Base-by-base conservation (phyloP, 2,113 vertebrate genomes). In the Podarcis cretensis region DNA sequence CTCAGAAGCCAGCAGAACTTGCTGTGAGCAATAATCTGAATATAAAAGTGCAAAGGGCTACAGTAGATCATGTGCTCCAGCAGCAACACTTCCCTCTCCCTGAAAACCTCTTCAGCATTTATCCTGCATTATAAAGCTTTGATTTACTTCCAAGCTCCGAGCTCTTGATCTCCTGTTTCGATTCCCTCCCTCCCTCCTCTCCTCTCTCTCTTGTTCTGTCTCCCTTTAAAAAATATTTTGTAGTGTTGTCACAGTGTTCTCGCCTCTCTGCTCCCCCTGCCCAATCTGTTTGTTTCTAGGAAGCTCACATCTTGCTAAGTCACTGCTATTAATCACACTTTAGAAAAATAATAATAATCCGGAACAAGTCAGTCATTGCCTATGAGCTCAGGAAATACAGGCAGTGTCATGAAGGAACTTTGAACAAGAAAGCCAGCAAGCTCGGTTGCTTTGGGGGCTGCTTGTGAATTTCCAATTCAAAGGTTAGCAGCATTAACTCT, bases 21-120 rank as follows among this genome's bases (percentile, higher is more conserved):
- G n/a, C 89, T 95, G 89, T 74, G 86, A 93, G 30, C 43, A 77
- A 71, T 91, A 93, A 94, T 89, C 82, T 92, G 84, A 84, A 87
- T 89, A 93, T 73, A 91, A 92, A 94, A 93, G 71, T 10, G 0
- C 74, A 93, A 90, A 71, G 27, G 77, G 87, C 68, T 89, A 23
- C 57, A 37, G 87, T 90, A 35, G 85, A 93, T 68, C 35, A 32
- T 57, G 73, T 43, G 66, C 69, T 90, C 85, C 48, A 81, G 65
- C 73, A 92, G 65, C 86, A 92, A 89, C 69, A 20, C 87, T 91
- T 80, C 77, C 66, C n/a, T 75, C 48, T 43, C 48, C 48, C 48
- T 54, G 48, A 54, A 68, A 89, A 71, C 73, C 35, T 86, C 23
- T 87, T 89, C 74, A 83, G 91, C 30, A 35, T 84, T 92, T 89